Evolutionary conservation across 2,888 invertebrate genomes (phyloP).

Genomic region (Sphaerolaimus hirsutus): DNA sequence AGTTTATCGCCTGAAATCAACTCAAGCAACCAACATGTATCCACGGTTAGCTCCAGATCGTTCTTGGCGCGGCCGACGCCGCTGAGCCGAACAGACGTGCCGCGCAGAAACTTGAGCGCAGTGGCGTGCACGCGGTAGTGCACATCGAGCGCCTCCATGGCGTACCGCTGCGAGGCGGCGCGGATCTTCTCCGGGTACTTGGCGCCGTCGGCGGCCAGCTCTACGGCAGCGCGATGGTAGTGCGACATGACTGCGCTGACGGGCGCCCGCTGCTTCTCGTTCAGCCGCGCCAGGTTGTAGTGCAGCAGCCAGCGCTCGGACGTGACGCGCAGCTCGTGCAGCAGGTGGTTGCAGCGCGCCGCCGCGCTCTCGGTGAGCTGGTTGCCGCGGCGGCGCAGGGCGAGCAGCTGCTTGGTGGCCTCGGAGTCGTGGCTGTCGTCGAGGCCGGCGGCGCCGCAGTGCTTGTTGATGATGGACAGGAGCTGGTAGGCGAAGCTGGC

Average conservation of each 20-base stretch:
- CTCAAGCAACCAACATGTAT: too few species aligned
- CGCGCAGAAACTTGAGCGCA: slow-evolving; percentile 4
- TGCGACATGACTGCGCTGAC: background rate
- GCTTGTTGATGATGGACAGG: slow-evolving; percentile 65
- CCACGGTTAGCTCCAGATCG: too few species aligned
- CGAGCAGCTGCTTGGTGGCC: too few species aligned
- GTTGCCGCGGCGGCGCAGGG: slow-evolving; percentile 34
- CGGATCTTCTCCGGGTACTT: background rate
- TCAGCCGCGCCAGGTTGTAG: slow-evolving; percentile 83
- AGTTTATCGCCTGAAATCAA: too few species aligned
- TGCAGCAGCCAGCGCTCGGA: slow-evolving; percentile 75
- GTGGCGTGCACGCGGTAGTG: slow-evolving; percentile 6
- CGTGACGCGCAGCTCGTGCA: slow-evolving; percentile 33
- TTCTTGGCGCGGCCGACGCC: too few species aligned
- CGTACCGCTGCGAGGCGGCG: background rate
- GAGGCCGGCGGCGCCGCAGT: too few species aligned
- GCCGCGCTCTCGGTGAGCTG: slow-evolving; percentile 1
- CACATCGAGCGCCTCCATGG: slow-evolving; percentile 26
- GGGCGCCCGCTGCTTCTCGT: slow-evolving; percentile 43
- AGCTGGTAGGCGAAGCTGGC: slow-evolving; percentile 68
- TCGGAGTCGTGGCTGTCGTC: too few species aligned
- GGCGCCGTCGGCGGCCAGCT: background rate
- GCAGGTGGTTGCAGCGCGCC: background rate
- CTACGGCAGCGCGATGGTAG: background rate
- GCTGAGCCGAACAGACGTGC: too few species aligned